These are phyloP conservation scores for Mesocricetus auratus DNA, from an alignment of 2,113 vertebrate species.

Conservation along the genomic window DNA sequence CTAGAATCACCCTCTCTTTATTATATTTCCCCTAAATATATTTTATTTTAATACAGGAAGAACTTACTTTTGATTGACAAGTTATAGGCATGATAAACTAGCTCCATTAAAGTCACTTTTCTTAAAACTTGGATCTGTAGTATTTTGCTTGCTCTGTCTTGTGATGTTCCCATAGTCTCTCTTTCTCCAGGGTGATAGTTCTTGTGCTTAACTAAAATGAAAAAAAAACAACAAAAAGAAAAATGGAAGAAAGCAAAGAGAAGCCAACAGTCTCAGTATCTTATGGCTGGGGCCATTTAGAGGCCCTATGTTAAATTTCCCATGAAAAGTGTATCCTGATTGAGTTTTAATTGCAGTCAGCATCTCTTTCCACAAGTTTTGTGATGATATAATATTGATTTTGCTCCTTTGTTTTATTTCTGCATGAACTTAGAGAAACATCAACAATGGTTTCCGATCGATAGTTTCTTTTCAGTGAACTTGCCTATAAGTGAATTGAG, in stretches of 20 bases:
- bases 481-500: constrained; percentile 4
- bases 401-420: constrained; percentile 59
- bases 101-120: not conserved
- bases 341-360: constrained; percentile 64
- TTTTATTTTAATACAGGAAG: not conserved
- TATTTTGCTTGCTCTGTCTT: not conserved
- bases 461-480: not conserved
- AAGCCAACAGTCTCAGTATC: not conserved
- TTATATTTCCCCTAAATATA: not conserved
- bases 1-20: not conserved
- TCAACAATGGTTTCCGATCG: constrained; percentile 17
- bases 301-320: constrained; percentile 56
- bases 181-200: not conserved
- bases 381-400: constrained; percentile 37
- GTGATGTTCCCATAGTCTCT: not conserved
- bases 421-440: constrained; percentile 28
- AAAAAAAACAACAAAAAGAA: not conserved
- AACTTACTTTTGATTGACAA: not conserved
- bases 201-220: constrained; percentile 19
- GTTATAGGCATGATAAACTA: not conserved
- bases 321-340: constrained; percentile 40
- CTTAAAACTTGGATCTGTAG: not conserved
- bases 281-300: constrained; percentile 17
- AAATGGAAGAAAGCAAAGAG: not conserved
- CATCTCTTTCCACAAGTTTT: constrained; percentile 45